A percentile compares a stretch with the other conserved stretches of the same genome.
phyloP scores from a whole-genome alignment of 2,888 invertebrate genomes.

The Agrotis segetum region DNA sequence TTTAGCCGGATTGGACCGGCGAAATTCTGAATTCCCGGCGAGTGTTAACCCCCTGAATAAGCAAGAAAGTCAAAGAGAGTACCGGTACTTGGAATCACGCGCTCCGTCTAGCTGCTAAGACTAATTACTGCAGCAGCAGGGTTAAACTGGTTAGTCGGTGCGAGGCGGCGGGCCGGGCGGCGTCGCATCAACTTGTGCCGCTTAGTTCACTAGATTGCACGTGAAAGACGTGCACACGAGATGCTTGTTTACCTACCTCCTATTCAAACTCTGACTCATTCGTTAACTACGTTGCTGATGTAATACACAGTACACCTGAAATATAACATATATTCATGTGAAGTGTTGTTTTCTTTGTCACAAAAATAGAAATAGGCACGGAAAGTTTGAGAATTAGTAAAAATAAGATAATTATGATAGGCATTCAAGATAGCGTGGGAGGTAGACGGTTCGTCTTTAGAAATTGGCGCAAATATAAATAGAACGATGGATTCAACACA shows the following conservation, averaged over 20 bases:
- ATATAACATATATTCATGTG: conserved; percentile 9
- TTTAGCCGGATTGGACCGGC: conserved; percentile 48
- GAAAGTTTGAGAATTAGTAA: conserved; percentile 21
- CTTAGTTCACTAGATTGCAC: conserved; percentile 75
- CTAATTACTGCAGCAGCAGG: conserved; percentile 86
- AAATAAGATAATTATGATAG: conserved; percentile 10
- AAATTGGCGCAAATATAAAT: conserved; percentile 11
- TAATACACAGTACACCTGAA: conserved; percentile 16
- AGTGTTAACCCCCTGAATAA: conserved; percentile 71
- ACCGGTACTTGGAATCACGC: conserved; percentile 71
- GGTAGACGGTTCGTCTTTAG: conserved; percentile 12
- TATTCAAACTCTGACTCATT: conserved; percentile 38
- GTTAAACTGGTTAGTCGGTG: conserved; percentile 83
- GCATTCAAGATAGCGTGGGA: conserved; percentile 13
- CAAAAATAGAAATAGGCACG: conserved; percentile 8
- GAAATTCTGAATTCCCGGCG: conserved; percentile 66
- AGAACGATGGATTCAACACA: background rate
- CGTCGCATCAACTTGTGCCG: conserved; percentile 65
- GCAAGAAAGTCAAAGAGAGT: conserved; percentile 75
- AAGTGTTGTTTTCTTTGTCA: conserved; percentile 15
- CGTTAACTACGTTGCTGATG: conserved; percentile 19
- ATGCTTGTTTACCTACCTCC: conserved; percentile 51
- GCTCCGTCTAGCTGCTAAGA: conserved; percentile 81
- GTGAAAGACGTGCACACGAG: conserved; percentile 66
- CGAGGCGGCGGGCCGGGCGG: conserved; percentile 65